Base-by-base conservation (phyloP, 2,888 invertebrate species). In the Druceiella hillmani region DNA sequence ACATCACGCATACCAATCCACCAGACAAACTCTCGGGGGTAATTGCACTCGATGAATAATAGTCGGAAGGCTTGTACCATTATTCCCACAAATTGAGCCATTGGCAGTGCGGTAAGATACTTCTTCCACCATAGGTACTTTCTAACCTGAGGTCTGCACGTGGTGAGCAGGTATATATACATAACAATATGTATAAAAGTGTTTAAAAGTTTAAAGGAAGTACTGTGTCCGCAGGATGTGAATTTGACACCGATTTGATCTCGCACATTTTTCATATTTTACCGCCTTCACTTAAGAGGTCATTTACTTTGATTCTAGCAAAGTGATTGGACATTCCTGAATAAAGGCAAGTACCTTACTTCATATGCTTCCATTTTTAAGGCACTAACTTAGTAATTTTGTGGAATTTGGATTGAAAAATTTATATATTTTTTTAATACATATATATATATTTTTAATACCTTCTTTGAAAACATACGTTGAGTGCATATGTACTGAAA, bases 51-150 rank as follows among this genome's bases (percentile, higher is more conserved):
- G 50, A 81, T 78, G 73, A 91, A 86, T 49, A 94, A 71, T 38
- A 94, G 75, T 59, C 90, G 89, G 79, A 89, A 88, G 3, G 91
- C 87, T 64, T 94, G 94, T 4, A 86, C 52, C 76, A 92, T 86
- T 22, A 94, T 90, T 42, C 84, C 58, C 31, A 93, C 76, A 56
- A 95, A 95, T 66, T 95, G 94, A 13, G 85, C 66, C 83, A 95
- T 93, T 67, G 94, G 94, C 51, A 94, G 66, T 4, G 82, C 77
- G 6, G 94, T 94, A 56, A 95, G 75, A 61, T 94, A 92, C 56
- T 85, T 89, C 74, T 94, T 94, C 93, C 94, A 94, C 93, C 93
- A 94, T 36, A 94, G 75, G 61, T 84, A 94, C 54, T 83, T 84
- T 61, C 89, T 88, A 44, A 90, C 77, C 42, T 76, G 74, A 1